Evolutionary conservation across 2,113 vertebrate species (phyloP).

Genomic region (Polypterus bichir): DNA sequence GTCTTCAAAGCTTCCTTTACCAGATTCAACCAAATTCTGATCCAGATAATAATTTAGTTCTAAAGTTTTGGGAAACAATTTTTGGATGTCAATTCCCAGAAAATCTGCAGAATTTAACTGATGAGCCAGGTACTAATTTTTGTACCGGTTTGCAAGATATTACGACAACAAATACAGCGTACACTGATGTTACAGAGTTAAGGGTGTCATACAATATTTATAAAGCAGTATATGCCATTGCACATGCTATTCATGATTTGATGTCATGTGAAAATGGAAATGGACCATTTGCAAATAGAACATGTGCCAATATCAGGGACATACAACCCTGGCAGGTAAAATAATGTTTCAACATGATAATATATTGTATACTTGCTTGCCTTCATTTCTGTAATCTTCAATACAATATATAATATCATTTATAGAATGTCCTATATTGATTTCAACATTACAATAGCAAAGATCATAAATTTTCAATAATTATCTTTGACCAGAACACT

Average conservation of each 20-base stretch:
- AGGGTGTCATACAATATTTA: slow-evolving; percentile 45
- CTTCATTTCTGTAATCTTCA: neutral
- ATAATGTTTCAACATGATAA: neutral
- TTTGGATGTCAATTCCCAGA: slow-evolving; percentile 36
- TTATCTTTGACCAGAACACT: too few species aligned
- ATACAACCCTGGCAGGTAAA: slow-evolving; percentile 19
- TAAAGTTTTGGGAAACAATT: slow-evolving; percentile 41
- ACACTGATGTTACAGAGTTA: slow-evolving; percentile 23
- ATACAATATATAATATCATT: neutral
- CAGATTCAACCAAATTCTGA: slow-evolving; percentile 23
- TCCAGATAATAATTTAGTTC: slow-evolving; percentile 30
- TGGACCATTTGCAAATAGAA: slow-evolving; percentile 11
- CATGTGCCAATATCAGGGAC: slow-evolving; percentile 34
- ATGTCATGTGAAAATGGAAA: slow-evolving; percentile 7
- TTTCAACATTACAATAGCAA: neutral
- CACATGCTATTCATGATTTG: slow-evolving; percentile 25
- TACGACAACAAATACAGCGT: slow-evolving; percentile 17
- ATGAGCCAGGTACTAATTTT: slow-evolving; percentile 2
- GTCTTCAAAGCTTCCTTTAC: slow-evolving; percentile 34
- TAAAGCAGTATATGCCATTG: slow-evolving; percentile 51
- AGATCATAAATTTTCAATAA: too few species aligned
- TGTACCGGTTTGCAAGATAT: slow-evolving; percentile 38
- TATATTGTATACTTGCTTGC: neutral
- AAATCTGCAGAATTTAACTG: slow-evolving; percentile 11
- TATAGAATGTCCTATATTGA: neutral